Evolutionary conservation across 2,888 invertebrate genomes (phyloP), one percentile per base, ranked within the genome.

Genomic region (Mactromeris polynyma): DNA sequence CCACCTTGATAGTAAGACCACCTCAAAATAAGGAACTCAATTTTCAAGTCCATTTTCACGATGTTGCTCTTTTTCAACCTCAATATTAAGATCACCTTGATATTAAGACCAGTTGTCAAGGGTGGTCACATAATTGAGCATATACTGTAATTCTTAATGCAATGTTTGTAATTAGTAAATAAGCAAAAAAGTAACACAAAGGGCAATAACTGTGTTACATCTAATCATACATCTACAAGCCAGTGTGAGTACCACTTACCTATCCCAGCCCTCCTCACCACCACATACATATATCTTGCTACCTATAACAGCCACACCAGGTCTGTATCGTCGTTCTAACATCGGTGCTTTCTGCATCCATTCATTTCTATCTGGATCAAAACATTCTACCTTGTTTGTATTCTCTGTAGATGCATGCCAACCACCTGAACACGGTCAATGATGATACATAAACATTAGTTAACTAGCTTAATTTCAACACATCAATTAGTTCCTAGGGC

Each of bases 381-480:
- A 97, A 81, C 97, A 96, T 93, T 97, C 97, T 85, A 97, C 97
- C 93, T 97, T 97, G 92, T 97, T 97, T 2, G 97, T 97, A 93
- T 97, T 97, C 93, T 97, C 97, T 58, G 97, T 97, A 3, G 97
- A 97, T 3, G 97, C 97, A 94, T 97, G 97, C 97, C 97, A 97
- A 9, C 97, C 97, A 82, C 97, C 97, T 97, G 83, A 11, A 91
- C 33, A 73, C 11, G 36, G 33, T 33, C 11, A 73, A 73, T 17
- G 9, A 73, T 36, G 31, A 73, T 21, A 77, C 0, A 11, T 46
- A 3, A n/a, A n/a, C n/a, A n/a, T n/a, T n/a, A n/a, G n/a, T n/a
- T n/a, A n/a, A n/a, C n/a, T n/a, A n/a, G n/a, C n/a, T n/a, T n/a
- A n/a, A n/a, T n/a, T n/a, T n/a, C n/a, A n/a, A n/a, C n/a, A n/a